phyloP scores from a whole-genome alignment of 2,888 invertebrate genomes.

The Drosophila neonasuta region DNA sequence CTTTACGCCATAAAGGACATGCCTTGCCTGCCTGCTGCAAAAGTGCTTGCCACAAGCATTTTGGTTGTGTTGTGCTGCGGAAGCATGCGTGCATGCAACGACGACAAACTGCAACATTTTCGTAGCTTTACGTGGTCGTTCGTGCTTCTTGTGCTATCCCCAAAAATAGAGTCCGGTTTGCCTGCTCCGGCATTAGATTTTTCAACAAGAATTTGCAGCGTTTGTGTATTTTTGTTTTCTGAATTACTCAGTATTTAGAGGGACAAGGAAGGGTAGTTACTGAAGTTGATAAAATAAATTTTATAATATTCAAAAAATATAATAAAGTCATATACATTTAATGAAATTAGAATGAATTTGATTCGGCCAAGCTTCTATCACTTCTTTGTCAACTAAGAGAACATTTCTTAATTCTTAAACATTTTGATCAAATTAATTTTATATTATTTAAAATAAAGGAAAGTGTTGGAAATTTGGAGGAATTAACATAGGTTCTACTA shows the following conservation, averaged over 20 bases:
- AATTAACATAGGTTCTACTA: no score
- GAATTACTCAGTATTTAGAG: slow-evolving; percentile 13
- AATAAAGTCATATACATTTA: no score
- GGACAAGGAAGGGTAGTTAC: not conserved
- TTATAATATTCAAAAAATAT: no score
- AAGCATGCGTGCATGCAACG: slow-evolving; percentile 72
- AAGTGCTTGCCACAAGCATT: slow-evolving; percentile 69
- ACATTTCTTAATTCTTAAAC: no score
- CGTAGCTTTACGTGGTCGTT: slow-evolving; percentile 59
- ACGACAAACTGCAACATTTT: slow-evolving; percentile 68
- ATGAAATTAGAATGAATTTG: no score
- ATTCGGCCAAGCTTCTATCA: no score
- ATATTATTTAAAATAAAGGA: no score
- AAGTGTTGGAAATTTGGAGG: no score
- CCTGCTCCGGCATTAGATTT: slow-evolving; percentile 62
- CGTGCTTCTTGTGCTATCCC: slow-evolving; percentile 4
- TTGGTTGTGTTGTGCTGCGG: slow-evolving; percentile 31
- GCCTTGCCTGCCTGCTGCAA: slow-evolving; percentile 28
- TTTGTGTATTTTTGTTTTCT: slow-evolving; percentile 55
- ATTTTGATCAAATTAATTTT: no score
- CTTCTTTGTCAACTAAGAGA: no score
- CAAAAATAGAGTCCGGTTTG: slow-evolving; percentile 5
- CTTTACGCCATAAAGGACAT: slow-evolving; percentile 45
- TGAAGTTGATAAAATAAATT: no score
- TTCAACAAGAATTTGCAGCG: slow-evolving; percentile 68